Evolutionary conservation across 35 echinoderm and acorn worm species (phyloP).

Genomic region (Lytechinus variegatus): DNA sequence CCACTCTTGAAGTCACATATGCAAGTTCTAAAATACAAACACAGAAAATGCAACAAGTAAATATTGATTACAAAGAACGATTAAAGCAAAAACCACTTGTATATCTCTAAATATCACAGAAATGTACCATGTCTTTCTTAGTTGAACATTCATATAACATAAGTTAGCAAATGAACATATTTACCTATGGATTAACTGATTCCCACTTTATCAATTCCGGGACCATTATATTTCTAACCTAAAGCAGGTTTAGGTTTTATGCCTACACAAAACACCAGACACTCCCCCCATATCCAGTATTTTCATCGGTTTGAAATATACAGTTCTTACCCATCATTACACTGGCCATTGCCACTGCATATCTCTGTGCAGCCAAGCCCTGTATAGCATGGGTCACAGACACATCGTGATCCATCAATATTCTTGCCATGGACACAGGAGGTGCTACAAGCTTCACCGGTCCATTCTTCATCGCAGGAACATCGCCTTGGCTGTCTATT

Average conservation of each 20-base stretch:
- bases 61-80: background rate
- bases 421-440: conserved; percentile 77
- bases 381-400: conserved; percentile 82
- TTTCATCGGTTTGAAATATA: too few relatives aligned
- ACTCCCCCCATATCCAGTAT: too few relatives aligned
- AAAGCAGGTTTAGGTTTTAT: too few relatives aligned
- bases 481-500: conserved; percentile 68
- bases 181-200: too few relatives aligned
- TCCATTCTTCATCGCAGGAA: conserved; percentile 65
- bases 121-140: too few relatives aligned
- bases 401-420: conserved; percentile 61
- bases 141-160: too few relatives aligned
- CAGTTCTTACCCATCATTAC: conserved; percentile 49
- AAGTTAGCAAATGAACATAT: too few relatives aligned
- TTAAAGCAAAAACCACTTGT: background rate
- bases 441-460: conserved; percentile 75
- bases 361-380: conserved; percentile 73
- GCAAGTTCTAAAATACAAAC: conserved; percentile 38
- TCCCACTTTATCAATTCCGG: too few relatives aligned
- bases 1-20: conserved; percentile 73
- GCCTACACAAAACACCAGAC: too few relatives aligned
- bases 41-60: background rate
- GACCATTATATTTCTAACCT: too few relatives aligned
- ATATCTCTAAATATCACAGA: too few relatives aligned
- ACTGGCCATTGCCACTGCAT: conserved; percentile 72